Conservation (phyloP, 2,797 vertebrate genomes). For the Gymnodraco acuticeps region DNA sequence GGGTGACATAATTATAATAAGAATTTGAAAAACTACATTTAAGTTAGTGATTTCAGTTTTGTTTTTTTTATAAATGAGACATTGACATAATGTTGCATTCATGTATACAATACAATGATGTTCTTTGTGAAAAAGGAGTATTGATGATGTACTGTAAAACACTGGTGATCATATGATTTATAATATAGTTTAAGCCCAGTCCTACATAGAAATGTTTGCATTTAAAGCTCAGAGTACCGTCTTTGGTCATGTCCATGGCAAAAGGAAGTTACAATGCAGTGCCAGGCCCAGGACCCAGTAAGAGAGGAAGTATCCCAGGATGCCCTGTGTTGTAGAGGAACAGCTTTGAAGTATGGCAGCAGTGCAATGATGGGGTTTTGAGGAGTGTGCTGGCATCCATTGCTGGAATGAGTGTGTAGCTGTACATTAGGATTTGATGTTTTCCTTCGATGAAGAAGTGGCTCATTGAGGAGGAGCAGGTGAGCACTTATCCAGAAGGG, state of each 20-base stretch:
- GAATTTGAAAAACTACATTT: neutral
- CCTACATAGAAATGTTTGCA: conserved; percentile 37
- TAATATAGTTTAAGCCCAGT: conserved; percentile 24
- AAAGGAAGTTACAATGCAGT: conserved; percentile 95
- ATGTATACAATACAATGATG: conserved; percentile 7
- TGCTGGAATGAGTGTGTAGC: conserved; percentile 55
- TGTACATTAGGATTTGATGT: conserved; percentile 57
- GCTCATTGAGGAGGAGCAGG: conserved; percentile 89
- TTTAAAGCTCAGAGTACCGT: conserved; percentile 26
- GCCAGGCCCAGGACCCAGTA: conserved; percentile 94
- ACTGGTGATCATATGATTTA: neutral
- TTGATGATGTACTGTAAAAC: conserved; percentile 11
- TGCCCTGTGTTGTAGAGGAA: conserved; percentile 82
- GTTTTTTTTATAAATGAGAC: neutral
- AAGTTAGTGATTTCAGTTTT: neutral
- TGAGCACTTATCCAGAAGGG: conserved; percentile 95
- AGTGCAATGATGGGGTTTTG: conserved; percentile 87
- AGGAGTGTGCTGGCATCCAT: conserved; percentile 50
- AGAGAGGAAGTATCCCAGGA: conserved; percentile 92
- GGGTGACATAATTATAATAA: neutral
- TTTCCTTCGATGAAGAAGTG: conserved; percentile 83
- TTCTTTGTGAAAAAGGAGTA: neutral
- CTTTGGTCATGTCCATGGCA: conserved; percentile 93
- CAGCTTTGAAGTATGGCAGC: conserved; percentile 84
- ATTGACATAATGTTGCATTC: conserved; percentile 24